A percentile compares a stretch with the other conserved stretches of the same genome.
These are phyloP conservation scores for Melikaiella ostensackeni DNA, from an alignment of 2,888 invertebrate genomes.

Conservation along the genomic window DNA sequence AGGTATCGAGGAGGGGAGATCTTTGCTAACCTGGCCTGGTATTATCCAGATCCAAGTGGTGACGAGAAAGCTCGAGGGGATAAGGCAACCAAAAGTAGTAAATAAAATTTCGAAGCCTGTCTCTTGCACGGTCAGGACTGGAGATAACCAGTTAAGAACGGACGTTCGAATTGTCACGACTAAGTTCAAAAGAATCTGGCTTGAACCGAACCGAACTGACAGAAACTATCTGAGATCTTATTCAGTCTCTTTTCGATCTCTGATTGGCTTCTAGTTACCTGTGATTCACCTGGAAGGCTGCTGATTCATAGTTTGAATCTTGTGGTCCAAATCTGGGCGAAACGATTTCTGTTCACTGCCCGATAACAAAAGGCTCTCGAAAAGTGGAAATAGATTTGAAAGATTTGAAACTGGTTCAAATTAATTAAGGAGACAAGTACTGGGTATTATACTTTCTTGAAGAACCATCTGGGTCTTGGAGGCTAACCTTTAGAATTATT, in stretches of 20 bases:
- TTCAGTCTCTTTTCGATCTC: background rate
- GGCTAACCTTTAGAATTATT: constrained; percentile 22
- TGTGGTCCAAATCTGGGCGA: background rate
- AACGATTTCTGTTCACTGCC: background rate
- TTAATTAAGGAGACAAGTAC: constrained; percentile 17
- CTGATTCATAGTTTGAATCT: background rate
- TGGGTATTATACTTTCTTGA: constrained; percentile 26
- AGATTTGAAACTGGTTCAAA: constrained; percentile 15
- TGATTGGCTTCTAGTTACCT: background rate
- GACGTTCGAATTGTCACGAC: constrained; percentile 43
- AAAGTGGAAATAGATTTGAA: background rate
- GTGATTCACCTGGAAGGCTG: constrained; percentile 14
- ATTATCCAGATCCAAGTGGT: constrained; percentile 23
- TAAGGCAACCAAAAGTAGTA: constrained; percentile 13
- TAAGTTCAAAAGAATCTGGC: constrained; percentile 52
- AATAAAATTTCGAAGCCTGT: constrained; percentile 18
- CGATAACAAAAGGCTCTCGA: background rate
- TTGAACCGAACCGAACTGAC: constrained; percentile 58
- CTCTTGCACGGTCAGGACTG: constrained; percentile 42
- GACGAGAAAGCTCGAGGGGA: constrained; percentile 10
- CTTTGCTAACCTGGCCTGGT: constrained; percentile 30
- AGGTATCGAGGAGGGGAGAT: constrained; percentile 22
- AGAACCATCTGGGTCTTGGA: constrained; percentile 29
- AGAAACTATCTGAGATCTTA: constrained; percentile 25
- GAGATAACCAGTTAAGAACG: constrained; percentile 64